These are phyloP conservation scores for Hestina assimilis DNA, from an alignment of 1,140 invertebrate species.

Conservation along the genomic window DNA sequence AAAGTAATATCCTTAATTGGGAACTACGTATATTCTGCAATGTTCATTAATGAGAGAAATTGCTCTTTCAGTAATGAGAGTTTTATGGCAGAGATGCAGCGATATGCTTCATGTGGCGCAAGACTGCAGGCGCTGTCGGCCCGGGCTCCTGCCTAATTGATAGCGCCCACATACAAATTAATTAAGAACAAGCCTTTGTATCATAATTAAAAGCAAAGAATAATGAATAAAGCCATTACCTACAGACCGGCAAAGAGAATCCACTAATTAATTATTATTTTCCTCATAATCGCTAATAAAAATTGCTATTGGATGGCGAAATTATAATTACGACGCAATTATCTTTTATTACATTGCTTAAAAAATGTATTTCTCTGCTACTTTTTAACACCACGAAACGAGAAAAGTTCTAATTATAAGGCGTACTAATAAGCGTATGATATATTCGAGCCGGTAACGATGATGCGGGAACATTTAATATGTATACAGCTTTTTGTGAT, in stretches of 20 bases:
- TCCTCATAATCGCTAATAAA: slow-evolving; percentile 21
- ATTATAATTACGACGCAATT: slow-evolving; percentile 17
- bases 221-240: slow-evolving; percentile 38
- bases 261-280: slow-evolving; percentile 33
- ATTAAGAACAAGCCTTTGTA: slow-evolving; percentile 41
- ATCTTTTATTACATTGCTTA: slow-evolving; percentile 6
- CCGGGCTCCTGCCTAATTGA: slow-evolving; percentile 29
- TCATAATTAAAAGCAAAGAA: slow-evolving; percentile 41
- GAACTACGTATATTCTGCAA: slow-evolving; percentile 16
- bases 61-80: slow-evolving; percentile 33
- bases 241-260: slow-evolving; percentile 25
- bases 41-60: slow-evolving; percentile 37
- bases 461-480: slow-evolving; percentile 18
- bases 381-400: slow-evolving; percentile 6
- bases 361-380: slow-evolving; percentile 9
- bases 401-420: slow-evolving; percentile 5
- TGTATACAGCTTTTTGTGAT: slow-evolving; percentile 42
- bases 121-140: slow-evolving; percentile 12
- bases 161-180: slow-evolving; percentile 46
- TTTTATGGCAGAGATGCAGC: slow-evolving; percentile 23
- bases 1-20: slow-evolving; percentile 17
- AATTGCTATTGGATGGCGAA: slow-evolving; percentile 17
- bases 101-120: slow-evolving; percentile 17
- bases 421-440: slow-evolving; percentile 6
- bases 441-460: slow-evolving; percentile 14